phyloP scores from a whole-genome alignment of 2,113 vertebrate genomes.

The Amphiprion ocellaris region DNA sequence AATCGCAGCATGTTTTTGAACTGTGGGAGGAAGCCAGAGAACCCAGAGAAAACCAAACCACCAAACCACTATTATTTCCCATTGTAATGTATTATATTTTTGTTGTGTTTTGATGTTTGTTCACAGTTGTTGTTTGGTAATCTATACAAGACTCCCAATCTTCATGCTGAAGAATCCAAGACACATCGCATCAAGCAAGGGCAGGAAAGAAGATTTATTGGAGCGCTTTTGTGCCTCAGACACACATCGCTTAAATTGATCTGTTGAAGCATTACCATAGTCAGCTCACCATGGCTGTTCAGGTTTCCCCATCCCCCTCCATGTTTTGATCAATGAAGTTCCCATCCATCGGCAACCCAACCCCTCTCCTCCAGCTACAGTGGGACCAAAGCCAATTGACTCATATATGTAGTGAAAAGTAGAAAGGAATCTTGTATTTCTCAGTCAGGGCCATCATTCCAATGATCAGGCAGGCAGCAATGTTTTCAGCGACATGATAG shows the following conservation, averaged over 20 bases:
- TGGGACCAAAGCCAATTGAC: conserved; percentile 59
- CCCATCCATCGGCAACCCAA: conserved; percentile 39
- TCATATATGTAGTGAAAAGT: conserved; percentile 30
- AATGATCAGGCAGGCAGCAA: conserved; percentile 14
- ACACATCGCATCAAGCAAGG: conserved; percentile 42
- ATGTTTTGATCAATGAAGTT: conserved; percentile 69
- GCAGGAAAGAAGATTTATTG: conserved; percentile 65
- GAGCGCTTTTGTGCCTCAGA: conserved; percentile 63
- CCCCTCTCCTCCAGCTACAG: conserved; percentile 31
- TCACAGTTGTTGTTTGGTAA: conserved; percentile 44
- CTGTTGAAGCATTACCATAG: conserved; percentile 73
- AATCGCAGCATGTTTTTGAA: no score
- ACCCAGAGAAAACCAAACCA: no score
- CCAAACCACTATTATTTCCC: neutral
- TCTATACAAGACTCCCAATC: neutral
- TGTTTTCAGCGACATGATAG: conserved; percentile 25
- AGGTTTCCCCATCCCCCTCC: conserved; percentile 17
- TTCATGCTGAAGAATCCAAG: conserved; percentile 52
- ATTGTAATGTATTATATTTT: no score
- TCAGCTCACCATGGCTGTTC: conserved; percentile 54
- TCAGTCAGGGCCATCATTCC: conserved; percentile 45
- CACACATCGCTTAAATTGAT: conserved; percentile 75
- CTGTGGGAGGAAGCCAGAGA: no score
- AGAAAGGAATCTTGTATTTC: conserved; percentile 20
- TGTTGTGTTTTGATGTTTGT: conserved; percentile 24